Base-by-base conservation (phyloP, 2,113 vertebrate species). In the Ploceus nigricollis region DNA sequence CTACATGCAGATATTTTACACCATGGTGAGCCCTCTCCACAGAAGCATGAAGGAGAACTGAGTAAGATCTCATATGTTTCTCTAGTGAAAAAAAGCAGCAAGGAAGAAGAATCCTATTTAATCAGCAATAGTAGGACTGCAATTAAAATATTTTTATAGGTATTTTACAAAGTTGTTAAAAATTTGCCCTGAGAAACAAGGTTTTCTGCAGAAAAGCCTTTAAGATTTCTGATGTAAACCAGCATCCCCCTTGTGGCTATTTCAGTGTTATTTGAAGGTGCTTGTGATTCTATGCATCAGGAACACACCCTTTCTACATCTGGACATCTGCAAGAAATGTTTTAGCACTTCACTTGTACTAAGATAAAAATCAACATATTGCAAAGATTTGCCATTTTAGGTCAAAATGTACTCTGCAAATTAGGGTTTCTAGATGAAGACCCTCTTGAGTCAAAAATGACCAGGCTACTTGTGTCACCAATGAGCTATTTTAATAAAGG, bases 121-220 rank as follows among this genome's bases (percentile, higher is more conserved):
- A 30, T 71, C 57, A 85, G 73, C 47, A 82, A 70, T 25, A 91
- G 37, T 37, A 58, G 15, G 33, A 79, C 75, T 82, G 54, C 75
- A 93, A 72, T 94, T 90, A 85, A 75, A 90, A 69, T 92, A 83
- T 90, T 82, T 87, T 82, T 35, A 69, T 31, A 94, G 53, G 7
- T 78, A 53, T 80, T 87, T 25, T 42, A 47, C 35, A 65, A 82
- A 57, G 23, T 47, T 70, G 15, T 60, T 87, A 50, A 72, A 85
- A 89, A 90, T 94, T 88, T 95, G 57, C 28, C n/a, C 58, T 44
- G 50, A 90, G n/a, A 95, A 95, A 94, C 77, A 18, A 92, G 24
- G n/a, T 63, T 94, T 71, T 81, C 31, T 48, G 86, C 15, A 66
- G 50, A 73, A 85, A 58, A 47, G 8, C 37, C 57, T 75, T 63